Evolutionary conservation across 2,113 vertebrate genomes (phyloP), one percentile per base, ranked within the genome.

Genomic region (Nipponia nippon): DNA sequence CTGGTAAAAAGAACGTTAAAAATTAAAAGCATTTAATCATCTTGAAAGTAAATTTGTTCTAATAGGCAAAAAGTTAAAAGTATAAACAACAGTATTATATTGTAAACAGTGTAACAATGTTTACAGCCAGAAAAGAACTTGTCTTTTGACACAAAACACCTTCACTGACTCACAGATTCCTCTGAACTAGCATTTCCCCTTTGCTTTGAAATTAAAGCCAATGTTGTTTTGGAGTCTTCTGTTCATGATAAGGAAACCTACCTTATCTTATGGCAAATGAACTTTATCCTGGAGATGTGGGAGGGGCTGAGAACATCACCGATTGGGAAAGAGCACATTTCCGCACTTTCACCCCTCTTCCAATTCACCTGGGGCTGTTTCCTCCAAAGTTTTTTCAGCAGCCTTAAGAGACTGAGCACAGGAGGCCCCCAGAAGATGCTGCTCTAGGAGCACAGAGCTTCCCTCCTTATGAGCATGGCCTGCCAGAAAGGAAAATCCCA

Each of bases 21-120:
- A 96, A 96, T 10, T 56, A 93, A 89, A 87, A 89, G 80, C 95
- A 66, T 61, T 93, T 58, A 46, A 93, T 96, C 58, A 84, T 77
- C 89, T 85, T 73, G 58, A 85, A 95, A 87, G 49, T 76, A 84
- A 91, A 77, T 94, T 91, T 94, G 83, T 83, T 83, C 50, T 86
- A 80, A 76, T 88, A 36, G 49, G 23, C 65, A 85, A 85, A 82
- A 91, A 58, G 27, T 62, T 75, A 27, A 65, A 65, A 47, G 42
- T 66, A 56, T 77, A 95, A 97, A 93, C 62, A 94, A 50, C 5
- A 49, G 55, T 40, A 77, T 56, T 94, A 46, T 83, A 63, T 21
- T 83, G 63, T 89, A 89, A 94, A 90, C 40, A 85, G 42, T 38
- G 17, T 69, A 94, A 89, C 89, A 88, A 56, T 77, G 53, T 93